Percentiles rank a stretch among this genome's conserved stretches.
Conservation (phyloP, 2,113 vertebrate species). For the Calyptomena viridis region DNA sequence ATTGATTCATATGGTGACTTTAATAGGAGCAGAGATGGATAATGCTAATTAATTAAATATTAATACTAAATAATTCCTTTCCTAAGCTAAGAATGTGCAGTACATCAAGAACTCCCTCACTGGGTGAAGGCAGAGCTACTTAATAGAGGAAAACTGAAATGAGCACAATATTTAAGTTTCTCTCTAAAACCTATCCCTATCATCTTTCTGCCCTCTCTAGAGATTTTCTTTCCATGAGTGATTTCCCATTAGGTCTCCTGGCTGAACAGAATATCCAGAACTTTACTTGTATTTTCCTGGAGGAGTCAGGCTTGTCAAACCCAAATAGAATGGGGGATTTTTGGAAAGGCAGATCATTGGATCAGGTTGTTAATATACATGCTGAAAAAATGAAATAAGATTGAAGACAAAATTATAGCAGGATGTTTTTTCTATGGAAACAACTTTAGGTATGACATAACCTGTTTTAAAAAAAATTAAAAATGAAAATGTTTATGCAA, state of each 20-base stretch:
- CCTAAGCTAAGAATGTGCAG: not conserved
- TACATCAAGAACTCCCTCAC: not conserved
- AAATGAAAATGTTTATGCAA: not conserved
- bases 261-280: not conserved
- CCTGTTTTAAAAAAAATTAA: not conserved
- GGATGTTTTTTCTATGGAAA: not conserved
- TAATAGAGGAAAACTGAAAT: not conserved
- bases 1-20: not conserved
- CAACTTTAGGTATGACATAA: not conserved
- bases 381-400: not conserved
- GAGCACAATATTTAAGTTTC: not conserved
- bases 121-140: not conserved
- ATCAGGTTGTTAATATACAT: not conserved
- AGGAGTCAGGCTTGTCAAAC: not conserved
- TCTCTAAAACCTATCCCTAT: not conserved
- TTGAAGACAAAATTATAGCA: not conserved
- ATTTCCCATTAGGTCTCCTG: not conserved
- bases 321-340: not conserved
- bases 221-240: not conserved
- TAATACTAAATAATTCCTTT: slow-evolving; percentile 3
- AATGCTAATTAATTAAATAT: slow-evolving; percentile 39
- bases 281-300: not conserved
- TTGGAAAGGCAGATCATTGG: not conserved
- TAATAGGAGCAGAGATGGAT: not conserved
- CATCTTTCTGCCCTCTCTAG: not conserved